phyloP scores from a whole-genome alignment of 2,888 invertebrate genomes.

The Philopedon plagiatum region DNA sequence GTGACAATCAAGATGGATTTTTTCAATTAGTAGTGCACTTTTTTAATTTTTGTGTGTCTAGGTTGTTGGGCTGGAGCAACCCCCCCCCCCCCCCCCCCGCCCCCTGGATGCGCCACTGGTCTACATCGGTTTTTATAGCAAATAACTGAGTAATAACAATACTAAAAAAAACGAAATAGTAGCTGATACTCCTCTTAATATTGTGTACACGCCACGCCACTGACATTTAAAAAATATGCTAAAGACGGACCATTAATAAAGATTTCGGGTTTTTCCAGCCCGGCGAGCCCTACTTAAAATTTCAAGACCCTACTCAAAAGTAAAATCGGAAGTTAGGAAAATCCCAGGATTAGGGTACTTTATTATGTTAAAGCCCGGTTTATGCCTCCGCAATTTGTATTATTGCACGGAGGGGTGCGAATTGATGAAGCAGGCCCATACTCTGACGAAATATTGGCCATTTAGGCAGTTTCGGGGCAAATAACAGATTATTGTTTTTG shows the following conservation, averaged over 20 bases:
- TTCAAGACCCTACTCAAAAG: slow-evolving; percentile 11
- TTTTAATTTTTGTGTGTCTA: no score
- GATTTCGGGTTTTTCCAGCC: slow-evolving; percentile 3
- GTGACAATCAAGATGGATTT: no score
- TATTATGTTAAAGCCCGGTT: slow-evolving; percentile 24
- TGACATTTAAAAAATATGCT: not conserved
- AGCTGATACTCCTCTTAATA: no score
- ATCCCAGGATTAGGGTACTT: slow-evolving; percentile 25
- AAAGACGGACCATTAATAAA: not conserved
- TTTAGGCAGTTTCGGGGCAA: slow-evolving; percentile 2
- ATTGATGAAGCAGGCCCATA: not conserved
- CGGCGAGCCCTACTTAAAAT: slow-evolving; percentile 6
- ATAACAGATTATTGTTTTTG: slow-evolving; percentile 26
- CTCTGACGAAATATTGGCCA: slow-evolving; percentile 10
- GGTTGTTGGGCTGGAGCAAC: no score
- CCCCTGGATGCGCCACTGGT: no score
- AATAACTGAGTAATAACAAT: not conserved
- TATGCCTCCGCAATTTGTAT: slow-evolving; percentile 19
- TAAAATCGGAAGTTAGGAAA: slow-evolving; percentile 26
- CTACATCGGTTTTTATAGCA: no score
- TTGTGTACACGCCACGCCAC: no score
- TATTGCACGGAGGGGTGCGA: not conserved
- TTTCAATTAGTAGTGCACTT: no score
- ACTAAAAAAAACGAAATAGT: no score
- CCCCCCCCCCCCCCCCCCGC: no score